Conservation (phyloP, 2,797 vertebrate species). For the Sebastes itinus region DNA sequence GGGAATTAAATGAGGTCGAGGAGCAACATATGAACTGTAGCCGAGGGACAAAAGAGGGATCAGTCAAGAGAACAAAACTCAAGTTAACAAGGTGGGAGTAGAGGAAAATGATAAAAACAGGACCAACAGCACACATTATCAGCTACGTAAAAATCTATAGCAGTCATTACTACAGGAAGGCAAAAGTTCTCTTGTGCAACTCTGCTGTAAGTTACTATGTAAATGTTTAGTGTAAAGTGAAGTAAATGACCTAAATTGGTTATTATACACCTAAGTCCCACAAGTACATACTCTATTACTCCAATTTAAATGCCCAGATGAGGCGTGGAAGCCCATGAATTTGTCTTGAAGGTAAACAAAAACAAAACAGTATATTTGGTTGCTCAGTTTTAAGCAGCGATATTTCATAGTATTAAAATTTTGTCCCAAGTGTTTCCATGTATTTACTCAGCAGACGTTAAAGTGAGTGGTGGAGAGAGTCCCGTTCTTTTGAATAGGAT, state of each 20-base stretch:
- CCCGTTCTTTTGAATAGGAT: background rate
- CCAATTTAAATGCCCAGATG: background rate
- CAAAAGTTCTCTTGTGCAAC: conserved; percentile 2
- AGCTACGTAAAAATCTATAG: conserved; percentile 13
- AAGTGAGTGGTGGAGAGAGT: background rate
- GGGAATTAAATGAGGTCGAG: conserved; percentile 68
- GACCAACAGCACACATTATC: conserved; percentile 75
- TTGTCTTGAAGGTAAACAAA: background rate
- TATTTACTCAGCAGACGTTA: background rate
- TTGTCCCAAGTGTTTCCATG: background rate
- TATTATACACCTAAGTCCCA: background rate
- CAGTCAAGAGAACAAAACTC: conserved; percentile 64
- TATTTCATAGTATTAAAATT: background rate
- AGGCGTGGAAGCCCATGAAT: background rate
- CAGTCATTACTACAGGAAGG: background rate
- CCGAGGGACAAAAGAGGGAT: conserved; percentile 63
- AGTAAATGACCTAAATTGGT: background rate
- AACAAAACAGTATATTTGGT: background rate
- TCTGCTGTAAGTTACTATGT: background rate
- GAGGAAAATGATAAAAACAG: conserved; percentile 56
- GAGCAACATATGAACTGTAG: conserved; percentile 57
- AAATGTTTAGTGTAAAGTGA: background rate
- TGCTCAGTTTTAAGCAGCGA: background rate
- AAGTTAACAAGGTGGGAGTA: conserved; percentile 62
- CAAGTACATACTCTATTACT: background rate